Percentiles rank a stretch among this genome's conserved stretches.
Conservation (phyloP, 2,797 vertebrate species). For the Poecilia wingei region DNA sequence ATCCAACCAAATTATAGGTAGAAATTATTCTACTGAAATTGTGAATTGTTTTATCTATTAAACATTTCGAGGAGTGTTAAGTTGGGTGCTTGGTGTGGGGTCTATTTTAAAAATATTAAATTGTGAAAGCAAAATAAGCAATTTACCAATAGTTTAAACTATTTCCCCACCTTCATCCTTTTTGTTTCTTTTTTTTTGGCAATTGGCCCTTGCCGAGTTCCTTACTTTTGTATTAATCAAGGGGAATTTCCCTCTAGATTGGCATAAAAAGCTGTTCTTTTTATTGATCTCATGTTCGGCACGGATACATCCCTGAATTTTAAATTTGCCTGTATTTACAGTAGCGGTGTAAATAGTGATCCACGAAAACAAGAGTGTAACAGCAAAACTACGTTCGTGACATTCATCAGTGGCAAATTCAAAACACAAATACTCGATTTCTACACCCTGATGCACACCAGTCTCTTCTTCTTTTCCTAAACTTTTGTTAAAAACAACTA, state of each 20-base stretch:
- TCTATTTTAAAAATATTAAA: background rate
- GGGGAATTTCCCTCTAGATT: conserved; percentile 4
- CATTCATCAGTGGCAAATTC: conserved; percentile 61
- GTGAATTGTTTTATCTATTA: background rate
- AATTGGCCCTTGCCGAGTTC: background rate
- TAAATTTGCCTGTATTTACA: conserved; percentile 70
- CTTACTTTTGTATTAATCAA: conserved; percentile 22
- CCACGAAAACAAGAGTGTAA: conserved; percentile 69
- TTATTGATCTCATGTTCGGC: conserved; percentile 34
- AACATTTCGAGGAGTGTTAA: background rate
- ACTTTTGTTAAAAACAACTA: conserved; percentile 53
- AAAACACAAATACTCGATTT: conserved; percentile 65
- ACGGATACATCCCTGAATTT: conserved; percentile 72
- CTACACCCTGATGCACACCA: conserved; percentile 71
- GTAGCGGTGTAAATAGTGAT: conserved; percentile 69
- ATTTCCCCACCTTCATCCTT: background rate
- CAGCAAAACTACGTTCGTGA: conserved; percentile 67
- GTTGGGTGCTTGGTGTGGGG: background rate
- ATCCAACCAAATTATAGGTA: background rate
- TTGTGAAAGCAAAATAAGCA: background rate
- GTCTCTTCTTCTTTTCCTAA: conserved; percentile 31
- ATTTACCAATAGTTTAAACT: background rate
- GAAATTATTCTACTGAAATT: background rate
- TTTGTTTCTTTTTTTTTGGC: background rate
- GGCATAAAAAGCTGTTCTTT: background rate